phyloP scores from a whole-genome alignment of 2,888 invertebrate species.

The Brachyptera risi region DNA sequence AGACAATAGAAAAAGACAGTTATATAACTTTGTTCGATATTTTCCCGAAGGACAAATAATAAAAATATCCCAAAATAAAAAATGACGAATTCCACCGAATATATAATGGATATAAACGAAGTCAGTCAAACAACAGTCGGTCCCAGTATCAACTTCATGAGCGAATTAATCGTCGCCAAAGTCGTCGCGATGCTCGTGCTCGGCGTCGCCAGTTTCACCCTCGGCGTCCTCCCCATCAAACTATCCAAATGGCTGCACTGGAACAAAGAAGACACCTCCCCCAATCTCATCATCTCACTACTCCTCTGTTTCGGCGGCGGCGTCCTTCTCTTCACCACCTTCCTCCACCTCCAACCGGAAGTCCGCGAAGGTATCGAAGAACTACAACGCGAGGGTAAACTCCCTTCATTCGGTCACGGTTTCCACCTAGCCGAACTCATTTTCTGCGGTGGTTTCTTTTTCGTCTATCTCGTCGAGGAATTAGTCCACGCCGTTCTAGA shows the following conservation, averaged over 20 bases:
- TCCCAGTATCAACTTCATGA: background rate
- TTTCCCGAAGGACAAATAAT: background rate
- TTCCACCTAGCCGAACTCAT: conserved; percentile 55
- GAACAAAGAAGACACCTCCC: conserved; percentile 42
- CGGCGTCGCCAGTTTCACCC: conserved; percentile 67
- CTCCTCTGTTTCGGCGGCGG: conserved; percentile 63
- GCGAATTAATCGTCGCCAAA: conserved; percentile 60
- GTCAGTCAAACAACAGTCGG: background rate
- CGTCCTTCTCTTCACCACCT: conserved; percentile 60
- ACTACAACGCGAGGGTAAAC: conserved; percentile 45
- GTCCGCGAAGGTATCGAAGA: conserved; percentile 54
- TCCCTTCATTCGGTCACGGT: conserved; percentile 46
- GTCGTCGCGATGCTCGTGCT: conserved; percentile 73
- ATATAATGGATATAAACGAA: background rate
- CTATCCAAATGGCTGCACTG: conserved; percentile 63
- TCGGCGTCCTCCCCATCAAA: conserved; percentile 70
- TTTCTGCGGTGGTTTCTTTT: conserved; percentile 60
- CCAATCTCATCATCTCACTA: conserved; percentile 49
- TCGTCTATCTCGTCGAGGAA: conserved; percentile 61
- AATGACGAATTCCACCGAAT: conserved; percentile 3
- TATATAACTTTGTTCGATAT: too few relatives aligned
- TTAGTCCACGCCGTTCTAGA: conserved; percentile 54
- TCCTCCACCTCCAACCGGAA: conserved; percentile 62
- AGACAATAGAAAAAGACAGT: too few relatives aligned
- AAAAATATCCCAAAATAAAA: background rate